Evolutionary conservation across 2,888 invertebrate species (phyloP).

Genomic region (Eupithecia abbreviata): DNA sequence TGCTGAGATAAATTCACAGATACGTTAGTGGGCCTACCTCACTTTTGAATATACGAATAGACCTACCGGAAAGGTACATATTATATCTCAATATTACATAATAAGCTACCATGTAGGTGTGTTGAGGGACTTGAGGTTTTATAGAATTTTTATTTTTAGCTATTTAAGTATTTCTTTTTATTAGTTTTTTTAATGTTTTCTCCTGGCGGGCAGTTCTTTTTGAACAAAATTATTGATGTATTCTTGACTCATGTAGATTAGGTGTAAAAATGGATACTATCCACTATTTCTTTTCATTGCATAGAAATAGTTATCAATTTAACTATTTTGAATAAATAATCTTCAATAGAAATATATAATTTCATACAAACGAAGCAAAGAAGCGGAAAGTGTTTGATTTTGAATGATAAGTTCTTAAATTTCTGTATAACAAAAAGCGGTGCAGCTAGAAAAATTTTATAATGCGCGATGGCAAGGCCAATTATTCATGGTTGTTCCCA

Average conservation of each 20-base stretch:
- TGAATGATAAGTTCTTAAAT: neutral
- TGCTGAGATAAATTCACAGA: neutral
- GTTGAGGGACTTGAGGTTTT: neutral
- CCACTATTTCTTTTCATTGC: neutral
- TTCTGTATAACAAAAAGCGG: neutral
- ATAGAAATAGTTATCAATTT: neutral
- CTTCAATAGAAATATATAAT: neutral
- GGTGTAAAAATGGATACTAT: constrained; percentile 17
- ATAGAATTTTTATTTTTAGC: constrained; percentile 24
- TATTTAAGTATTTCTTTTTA: constrained; percentile 7
- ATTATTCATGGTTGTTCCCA: no score
- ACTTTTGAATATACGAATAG: neutral
- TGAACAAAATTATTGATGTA: constrained; percentile 20
- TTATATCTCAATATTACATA: constrained; percentile 4
- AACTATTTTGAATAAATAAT: neutral
- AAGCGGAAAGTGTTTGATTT: neutral
- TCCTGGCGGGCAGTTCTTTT: neutral
- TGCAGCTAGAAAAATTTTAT: no score
- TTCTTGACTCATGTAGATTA: constrained; percentile 6
- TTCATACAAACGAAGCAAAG: neutral
- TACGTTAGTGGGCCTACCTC: neutral
- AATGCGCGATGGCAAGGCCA: no score
- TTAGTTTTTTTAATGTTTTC: neutral
- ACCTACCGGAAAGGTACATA: neutral
- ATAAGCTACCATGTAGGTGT: neutral